Conservation (phyloP, 1,140 invertebrate genomes). For the Drosophila dunni region DNA sequence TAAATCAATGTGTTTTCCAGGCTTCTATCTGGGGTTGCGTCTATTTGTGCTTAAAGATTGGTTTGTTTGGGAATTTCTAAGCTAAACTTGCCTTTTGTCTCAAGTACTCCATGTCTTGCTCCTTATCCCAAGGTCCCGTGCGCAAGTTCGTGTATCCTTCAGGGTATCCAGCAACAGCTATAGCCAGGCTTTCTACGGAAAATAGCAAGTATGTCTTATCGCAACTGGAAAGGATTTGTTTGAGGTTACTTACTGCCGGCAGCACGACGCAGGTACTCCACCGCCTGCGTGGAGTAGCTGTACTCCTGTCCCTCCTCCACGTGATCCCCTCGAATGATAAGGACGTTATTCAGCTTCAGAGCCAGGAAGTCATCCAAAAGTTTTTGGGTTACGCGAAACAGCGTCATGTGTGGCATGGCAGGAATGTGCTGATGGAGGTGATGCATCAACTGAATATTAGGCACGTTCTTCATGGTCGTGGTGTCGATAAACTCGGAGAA, state of each 20-base stretch:
- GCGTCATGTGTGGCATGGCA: constrained; percentile 12
- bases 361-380: constrained; percentile 4
- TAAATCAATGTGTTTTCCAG: no score
- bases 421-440: background rate
- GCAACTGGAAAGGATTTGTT: background rate
- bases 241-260: background rate
- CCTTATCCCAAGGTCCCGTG: background rate
- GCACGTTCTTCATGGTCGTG: background rate
- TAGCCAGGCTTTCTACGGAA: background rate
- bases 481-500: background rate
- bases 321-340: constrained; percentile 13
- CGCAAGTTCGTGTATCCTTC: constrained; percentile 10
- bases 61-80: no score
- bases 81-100: constrained; percentile 4
- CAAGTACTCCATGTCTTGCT: background rate
- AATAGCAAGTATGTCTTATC: background rate
- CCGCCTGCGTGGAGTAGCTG: background rate
- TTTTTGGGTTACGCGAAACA: background rate
- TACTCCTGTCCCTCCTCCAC: background rate
- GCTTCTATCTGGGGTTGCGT: no score
- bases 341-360: constrained; percentile 8
- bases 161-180: constrained; percentile 16
- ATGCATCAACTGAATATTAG: background rate
- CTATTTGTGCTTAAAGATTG: no score
- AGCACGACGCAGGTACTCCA: background rate